Evolutionary conservation across 2,113 vertebrate species (phyloP).

Genomic region (Tursiops truncatus): DNA sequence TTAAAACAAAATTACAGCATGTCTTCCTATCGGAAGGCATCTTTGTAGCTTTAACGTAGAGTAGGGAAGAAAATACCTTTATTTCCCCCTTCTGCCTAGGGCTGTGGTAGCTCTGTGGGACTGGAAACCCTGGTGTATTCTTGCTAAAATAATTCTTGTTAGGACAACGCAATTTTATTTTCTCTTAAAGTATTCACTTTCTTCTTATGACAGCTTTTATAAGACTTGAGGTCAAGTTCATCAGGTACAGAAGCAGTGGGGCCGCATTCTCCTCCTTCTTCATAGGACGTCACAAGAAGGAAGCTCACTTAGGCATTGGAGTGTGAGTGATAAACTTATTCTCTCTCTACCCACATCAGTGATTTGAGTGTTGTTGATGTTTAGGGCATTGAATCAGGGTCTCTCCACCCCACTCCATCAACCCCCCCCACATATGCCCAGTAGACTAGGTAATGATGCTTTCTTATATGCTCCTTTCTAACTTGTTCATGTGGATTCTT

Average conservation of each 20-base stretch:
- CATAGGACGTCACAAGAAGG: rapidly evolving
- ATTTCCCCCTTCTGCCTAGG: not conserved
- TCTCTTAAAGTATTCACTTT: not conserved
- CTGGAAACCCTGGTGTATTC: not conserved
- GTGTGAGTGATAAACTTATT: not conserved
- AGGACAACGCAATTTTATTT: not conserved
- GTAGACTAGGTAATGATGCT: not conserved
- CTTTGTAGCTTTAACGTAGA: conserved; percentile 48
- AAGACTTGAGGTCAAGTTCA: not conserved
- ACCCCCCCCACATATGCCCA: not conserved
- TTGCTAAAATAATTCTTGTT: not conserved
- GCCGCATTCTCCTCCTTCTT: rapidly evolving
- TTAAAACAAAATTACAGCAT: conserved; percentile 78
- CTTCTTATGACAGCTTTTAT: not conserved
- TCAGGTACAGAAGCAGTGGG: not conserved
- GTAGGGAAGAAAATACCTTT: not conserved
- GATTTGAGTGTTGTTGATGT: not conserved
- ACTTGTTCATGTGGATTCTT: not conserved
- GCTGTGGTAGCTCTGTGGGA: not conserved
- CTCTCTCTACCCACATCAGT: not conserved
- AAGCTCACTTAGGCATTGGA: not conserved
- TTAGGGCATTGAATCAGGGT: rapidly evolving
- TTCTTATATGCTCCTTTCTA: not conserved
- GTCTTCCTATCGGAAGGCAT: conserved; percentile 60
- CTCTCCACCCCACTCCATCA: not conserved